These are phyloP conservation scores for Leptinotarsa defecta DNA, from an alignment of 1,140 invertebrate species.

Conservation along the genomic window DNA sequence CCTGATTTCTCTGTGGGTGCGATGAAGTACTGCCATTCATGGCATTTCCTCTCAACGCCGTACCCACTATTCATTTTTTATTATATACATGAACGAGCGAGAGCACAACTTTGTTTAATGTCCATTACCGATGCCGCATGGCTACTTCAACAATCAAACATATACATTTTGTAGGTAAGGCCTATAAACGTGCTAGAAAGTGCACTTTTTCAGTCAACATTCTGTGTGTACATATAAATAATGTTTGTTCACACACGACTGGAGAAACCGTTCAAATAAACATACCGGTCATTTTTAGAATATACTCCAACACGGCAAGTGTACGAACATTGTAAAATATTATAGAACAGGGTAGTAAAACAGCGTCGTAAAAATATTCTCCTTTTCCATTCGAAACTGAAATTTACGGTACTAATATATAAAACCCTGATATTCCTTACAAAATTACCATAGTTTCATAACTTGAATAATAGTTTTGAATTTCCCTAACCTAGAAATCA, in stretches of 20 bases:
- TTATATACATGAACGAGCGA: too few relatives aligned
- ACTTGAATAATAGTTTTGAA: too few relatives aligned
- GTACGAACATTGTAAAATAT: not conserved
- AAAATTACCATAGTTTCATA: too few relatives aligned
- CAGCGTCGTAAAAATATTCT: too few relatives aligned
- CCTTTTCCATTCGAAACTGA: too few relatives aligned
- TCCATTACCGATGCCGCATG: not conserved
- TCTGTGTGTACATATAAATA: not conserved
- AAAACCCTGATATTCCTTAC: too few relatives aligned
- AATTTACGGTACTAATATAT: too few relatives aligned
- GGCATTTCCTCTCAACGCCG: too few relatives aligned
- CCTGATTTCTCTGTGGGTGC: too few relatives aligned
- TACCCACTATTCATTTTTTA: too few relatives aligned
- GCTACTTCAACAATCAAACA: not conserved
- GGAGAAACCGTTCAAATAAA: constrained; percentile 8
- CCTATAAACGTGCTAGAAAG: constrained; percentile 3
- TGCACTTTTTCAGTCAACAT: constrained; percentile 3
- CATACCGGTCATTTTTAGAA: not conserved
- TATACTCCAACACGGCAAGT: not conserved
- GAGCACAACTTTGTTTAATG: not conserved
- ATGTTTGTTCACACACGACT: not conserved
- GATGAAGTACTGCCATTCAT: too few relatives aligned
- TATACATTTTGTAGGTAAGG: not conserved
- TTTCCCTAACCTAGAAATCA: too few relatives aligned
- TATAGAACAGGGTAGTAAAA: not conserved